Base-by-base conservation (phyloP, 2,113 vertebrate species). In the Serinus canaria region DNA sequence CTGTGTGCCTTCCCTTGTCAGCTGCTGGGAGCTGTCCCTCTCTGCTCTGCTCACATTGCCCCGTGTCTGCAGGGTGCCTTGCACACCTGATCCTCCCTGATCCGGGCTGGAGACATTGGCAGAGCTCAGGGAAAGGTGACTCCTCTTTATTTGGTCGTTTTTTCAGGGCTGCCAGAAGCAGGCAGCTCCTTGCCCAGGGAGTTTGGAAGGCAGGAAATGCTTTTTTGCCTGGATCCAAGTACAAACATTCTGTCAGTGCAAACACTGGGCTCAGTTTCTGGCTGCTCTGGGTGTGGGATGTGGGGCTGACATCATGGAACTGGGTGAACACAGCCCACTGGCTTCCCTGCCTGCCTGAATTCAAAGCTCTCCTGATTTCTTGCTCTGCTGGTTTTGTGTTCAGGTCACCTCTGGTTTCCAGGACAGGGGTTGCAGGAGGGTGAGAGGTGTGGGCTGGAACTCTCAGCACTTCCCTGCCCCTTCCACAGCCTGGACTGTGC, bases 1-100 rank as follows among this genome's bases (percentile, higher is more conserved):
- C 83, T 49, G 52, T 28, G 53, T 76, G 92, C 83, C 93, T 96
- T 88, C 75, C 86, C 93, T 50, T 8, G 49, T 92, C 83, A 68
- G 75, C 92, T 77, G 75, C 81, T 3, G 10, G 82, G 53, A 49
- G 86, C 87, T 50, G 84, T 69, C 75, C 52, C 75, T 78, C 46
- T 30, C 9, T 23, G 25, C 86, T 41, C 70, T 68, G 62, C 76
- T 86, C 18, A 4, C 18, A 0, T 2, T 90, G 88, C 63, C 59
- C 64, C 2, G 25, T 37, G 68, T 15, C 87, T 73, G 84, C 72
- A 39, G 56, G 56, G 78, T 3, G 3, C 82, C 72, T 67, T 19
- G 90, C 90, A 59, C 82, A 27, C 35, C 87, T n/a, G 20, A 53
- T 79, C 84, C 43, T 35, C 39, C 75, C 27, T 0, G 0, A 3